phyloP scores from a whole-genome alignment of 1,140 invertebrate genomes.

The Hirudo medicinalis region DNA sequence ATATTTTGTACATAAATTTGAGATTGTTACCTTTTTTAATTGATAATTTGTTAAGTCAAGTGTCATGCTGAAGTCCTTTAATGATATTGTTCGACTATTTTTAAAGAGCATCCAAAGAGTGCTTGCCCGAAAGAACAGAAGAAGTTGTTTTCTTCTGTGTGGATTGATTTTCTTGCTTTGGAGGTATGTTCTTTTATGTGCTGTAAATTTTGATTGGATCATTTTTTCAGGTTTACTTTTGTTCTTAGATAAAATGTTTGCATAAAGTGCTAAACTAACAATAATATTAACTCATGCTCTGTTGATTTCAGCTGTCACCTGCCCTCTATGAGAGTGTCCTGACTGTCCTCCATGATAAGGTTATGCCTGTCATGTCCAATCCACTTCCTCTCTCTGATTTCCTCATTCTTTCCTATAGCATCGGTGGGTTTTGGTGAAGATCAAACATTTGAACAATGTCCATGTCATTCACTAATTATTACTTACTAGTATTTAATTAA shows the following conservation, averaged over 20 bases:
- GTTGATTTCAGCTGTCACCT: slow-evolving; percentile 41
- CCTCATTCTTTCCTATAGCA: slow-evolving; percentile 72
- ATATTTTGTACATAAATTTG: slow-evolving; percentile 47
- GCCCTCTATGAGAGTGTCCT: slow-evolving; percentile 62
- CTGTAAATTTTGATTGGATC: slow-evolving; percentile 8
- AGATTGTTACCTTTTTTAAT: slow-evolving; percentile 31
- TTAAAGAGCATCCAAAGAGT: slow-evolving; percentile 27
- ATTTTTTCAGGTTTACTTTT: not conserved
- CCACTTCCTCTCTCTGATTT: slow-evolving; percentile 79
- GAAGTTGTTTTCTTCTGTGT: slow-evolving; percentile 43
- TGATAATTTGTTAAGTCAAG: slow-evolving; percentile 25
- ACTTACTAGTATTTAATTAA: no score
- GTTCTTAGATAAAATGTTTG: not conserved
- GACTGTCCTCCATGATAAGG: slow-evolving; percentile 63
- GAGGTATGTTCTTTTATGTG: slow-evolving; percentile 32
- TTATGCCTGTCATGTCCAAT: slow-evolving; percentile 64
- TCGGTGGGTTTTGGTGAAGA: slow-evolving; percentile 45
- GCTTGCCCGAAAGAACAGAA: slow-evolving; percentile 28
- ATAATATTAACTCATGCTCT: no score
- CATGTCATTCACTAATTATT: not conserved
- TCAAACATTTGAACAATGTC: slow-evolving; percentile 13
- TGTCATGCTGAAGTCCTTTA: slow-evolving; percentile 27
- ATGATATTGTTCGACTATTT: not conserved
- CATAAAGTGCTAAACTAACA: no score
- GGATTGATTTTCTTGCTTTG: slow-evolving; percentile 55